Evolutionary conservation across 2,888 invertebrate species (phyloP).

Genomic region (Neoitamus cyanurus): DNA sequence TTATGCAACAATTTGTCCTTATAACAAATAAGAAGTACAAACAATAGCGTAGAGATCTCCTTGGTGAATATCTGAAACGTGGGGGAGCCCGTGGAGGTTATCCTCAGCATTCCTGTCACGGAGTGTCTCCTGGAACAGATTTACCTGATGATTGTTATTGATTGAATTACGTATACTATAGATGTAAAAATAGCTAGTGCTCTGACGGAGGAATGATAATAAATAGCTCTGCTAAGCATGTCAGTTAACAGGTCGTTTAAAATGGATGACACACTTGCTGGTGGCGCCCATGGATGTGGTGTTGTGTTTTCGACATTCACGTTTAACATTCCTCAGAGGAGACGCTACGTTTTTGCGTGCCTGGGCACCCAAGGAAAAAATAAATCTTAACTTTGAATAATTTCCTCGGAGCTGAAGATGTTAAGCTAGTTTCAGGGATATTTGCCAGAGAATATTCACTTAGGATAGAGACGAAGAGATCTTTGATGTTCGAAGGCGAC

Average conservation of each 20-base stretch:
- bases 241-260: constrained; percentile 51
- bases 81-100: background rate
- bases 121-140: constrained; percentile 51
- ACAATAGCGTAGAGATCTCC: background rate
- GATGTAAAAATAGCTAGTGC: constrained; percentile 48
- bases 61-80: constrained; percentile 2
- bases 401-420: background rate
- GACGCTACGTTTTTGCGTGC: background rate
- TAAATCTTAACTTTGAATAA: constrained; percentile 38
- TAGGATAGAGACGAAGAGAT: background rate
- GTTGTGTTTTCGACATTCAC: constrained; percentile 14
- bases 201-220: constrained; percentile 48
- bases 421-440: constrained; percentile 24
- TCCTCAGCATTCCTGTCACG: constrained; percentile 50
- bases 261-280: constrained; percentile 49
- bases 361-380: background rate
- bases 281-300: background rate
- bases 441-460: constrained; percentile 14
- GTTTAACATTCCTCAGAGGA: constrained; percentile 19
- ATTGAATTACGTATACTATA: constrained; percentile 50
- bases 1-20: constrained; percentile 21
- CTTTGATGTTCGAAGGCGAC: background rate
- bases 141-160: constrained; percentile 53
- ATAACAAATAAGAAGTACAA: constrained; percentile 20
- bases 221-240: constrained; percentile 51